Evolutionary conservation across 2,113 vertebrate genomes (phyloP), one percentile per base, ranked within the genome.

Genomic region (Prolemur simus): DNA sequence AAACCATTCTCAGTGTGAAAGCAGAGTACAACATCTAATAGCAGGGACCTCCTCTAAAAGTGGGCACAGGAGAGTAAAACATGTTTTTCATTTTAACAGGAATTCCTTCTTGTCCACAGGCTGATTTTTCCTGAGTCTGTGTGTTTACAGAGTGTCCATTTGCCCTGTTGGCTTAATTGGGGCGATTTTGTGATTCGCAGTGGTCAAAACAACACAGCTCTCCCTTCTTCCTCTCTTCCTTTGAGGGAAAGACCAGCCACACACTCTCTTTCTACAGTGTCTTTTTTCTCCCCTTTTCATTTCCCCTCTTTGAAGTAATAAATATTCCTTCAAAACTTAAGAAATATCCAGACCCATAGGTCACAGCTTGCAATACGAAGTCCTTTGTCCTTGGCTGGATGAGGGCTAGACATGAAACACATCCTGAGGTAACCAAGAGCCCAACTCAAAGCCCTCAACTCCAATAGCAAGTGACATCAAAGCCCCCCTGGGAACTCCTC

Each of bases 261-360:
- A n/a, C 37, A 81, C 60, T 42, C 66, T 34, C 78, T 89, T 89
- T 96, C 71, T 87, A 96, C 27, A 93, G 87, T 85, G 69, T 85
- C 87, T 81, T 49, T 74, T 2, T 58, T 10, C 27, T 56, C 37
- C 8, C 11, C 32, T 71, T 96, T 92, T 95, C 58, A 81, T 69
- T 88, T 82, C 71, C 89, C 54, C 49, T 68, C 92, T 96, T 96
- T 97, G 96, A 97, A 97, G 91, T 95, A 91, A 83, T 89, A 97
- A 96, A 95, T 76, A 95, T 91, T 93, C 74, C 73, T 96, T 97
- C 71, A 94, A 54, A 93, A 74, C 82, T 91, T 82, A 80, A 91
- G 73, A 96, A 92, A 80, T 58, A 73, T 14, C 49, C 77, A 94
- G 82, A 73, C 71, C 47, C 93, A 96, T 96, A 95, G 93, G 49